These are phyloP conservation scores for Plectrocnemia conspersa DNA, from an alignment of 1,140 invertebrate species.

Conservation along the genomic window DNA sequence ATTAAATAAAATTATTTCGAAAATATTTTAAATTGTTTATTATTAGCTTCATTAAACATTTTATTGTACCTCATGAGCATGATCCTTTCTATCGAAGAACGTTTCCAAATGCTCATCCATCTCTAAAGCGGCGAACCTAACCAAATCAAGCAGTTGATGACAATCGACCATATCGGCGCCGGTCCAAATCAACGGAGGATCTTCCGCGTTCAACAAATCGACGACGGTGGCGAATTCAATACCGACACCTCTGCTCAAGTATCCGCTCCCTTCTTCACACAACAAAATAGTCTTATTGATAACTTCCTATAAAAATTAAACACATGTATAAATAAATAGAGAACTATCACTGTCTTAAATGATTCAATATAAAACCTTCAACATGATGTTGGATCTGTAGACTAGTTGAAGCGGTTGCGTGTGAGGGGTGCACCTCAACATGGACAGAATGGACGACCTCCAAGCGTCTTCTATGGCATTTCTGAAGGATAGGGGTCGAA, in stretches of 20 bases:
- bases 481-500: slow-evolving; percentile 21
- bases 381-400: slow-evolving; percentile 44
- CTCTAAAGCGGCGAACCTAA: slow-evolving; percentile 87
- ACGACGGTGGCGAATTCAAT: slow-evolving; percentile 40
- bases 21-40: slow-evolving; percentile 7
- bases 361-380: slow-evolving; percentile 39
- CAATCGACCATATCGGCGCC: slow-evolving; percentile 60
- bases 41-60: slow-evolving; percentile 28
- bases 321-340: neutral
- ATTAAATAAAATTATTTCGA: slow-evolving; percentile 25
- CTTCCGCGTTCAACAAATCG: slow-evolving; percentile 49
- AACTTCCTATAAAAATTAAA: slow-evolving; percentile 40
- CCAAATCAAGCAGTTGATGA: slow-evolving; percentile 64
- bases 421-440: slow-evolving; percentile 41
- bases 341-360: neutral
- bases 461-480: slow-evolving; percentile 41
- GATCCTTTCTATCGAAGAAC: slow-evolving; percentile 86
- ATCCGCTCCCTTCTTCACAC: slow-evolving; percentile 39
- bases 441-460: slow-evolving; percentile 42
- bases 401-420: slow-evolving; percentile 41
- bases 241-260: slow-evolving; percentile 31
- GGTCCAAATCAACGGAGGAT: slow-evolving; percentile 72
- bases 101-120: slow-evolving; percentile 94
- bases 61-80: slow-evolving; percentile 85
- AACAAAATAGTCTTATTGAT: slow-evolving; percentile 45